Base-by-base conservation (phyloP, 2,888 invertebrate genomes). In the Epsilonema sp. region DNA sequence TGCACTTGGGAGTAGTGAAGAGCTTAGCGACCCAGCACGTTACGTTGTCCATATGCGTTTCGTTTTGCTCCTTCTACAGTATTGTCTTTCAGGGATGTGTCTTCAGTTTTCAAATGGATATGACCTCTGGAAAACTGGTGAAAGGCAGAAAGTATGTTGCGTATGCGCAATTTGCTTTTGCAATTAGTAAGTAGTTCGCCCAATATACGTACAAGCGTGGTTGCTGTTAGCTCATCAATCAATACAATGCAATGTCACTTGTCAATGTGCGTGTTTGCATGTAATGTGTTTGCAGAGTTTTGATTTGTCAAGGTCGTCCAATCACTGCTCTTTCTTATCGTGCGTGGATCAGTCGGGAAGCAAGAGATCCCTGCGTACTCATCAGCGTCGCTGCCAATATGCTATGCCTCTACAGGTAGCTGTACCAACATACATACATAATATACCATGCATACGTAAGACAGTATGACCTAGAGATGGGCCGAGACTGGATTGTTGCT, bases 291-390 rank as follows among this genome's bases (percentile, higher is more conserved):
- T 54, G 21, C 56, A 69, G 69, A 49, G 60, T 67, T 16, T 56
- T 65, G 11, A 69, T 74, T 49, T 69, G 71, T 53, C 77, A 76
- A 58, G 76, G 73, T 26, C 75, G 75, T 55, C 73, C 78, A 45
- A 74, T 83, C 47, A 77, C 79, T 2, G 77, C 79, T 66, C 73
- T 84, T 48, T 77, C 78, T 54, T 80, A 80, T 71, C 73, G 80
- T 60, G 77, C 80, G 8, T 83, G 82, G 82, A 76, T 82, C 47
- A 82, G 80, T 58, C 68, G 82, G 2, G 81, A 82, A 65, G 73
- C 74, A 16, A 68, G 75, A 22, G 75, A 76, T 62, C 82, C 82
- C 36, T 77, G 78, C 42, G 68, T 85, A 47, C 72, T 85, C 21
- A 79, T 80, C 52, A 83, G 80, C 69, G 77, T 78, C 56, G 77